These are phyloP conservation scores for Dunckerocampus dactyliophorus DNA, from an alignment of 2,113 vertebrate genomes.

Conservation along the genomic window DNA sequence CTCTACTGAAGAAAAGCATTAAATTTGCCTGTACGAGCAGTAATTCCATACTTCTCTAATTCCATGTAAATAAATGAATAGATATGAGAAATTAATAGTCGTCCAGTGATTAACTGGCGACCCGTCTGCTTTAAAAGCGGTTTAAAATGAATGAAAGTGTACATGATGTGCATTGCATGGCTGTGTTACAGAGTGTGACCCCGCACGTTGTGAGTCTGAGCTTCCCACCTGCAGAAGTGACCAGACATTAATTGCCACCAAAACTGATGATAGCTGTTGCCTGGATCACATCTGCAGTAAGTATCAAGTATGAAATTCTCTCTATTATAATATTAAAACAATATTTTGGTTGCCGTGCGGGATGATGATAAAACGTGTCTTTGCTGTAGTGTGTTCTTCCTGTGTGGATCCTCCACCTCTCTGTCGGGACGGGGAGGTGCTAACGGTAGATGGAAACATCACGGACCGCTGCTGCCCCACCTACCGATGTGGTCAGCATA, in stretches of 20 bases:
- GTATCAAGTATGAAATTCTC: constrained; percentile 7
- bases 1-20: too few species aligned
- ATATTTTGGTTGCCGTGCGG: not conserved
- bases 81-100: too few species aligned
- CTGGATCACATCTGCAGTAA: constrained; percentile 86
- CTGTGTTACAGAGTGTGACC: constrained; percentile 83
- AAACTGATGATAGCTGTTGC: constrained; percentile 84
- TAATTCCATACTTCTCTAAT: too few species aligned
- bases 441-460: constrained; percentile 80
- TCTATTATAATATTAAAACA: not conserved
- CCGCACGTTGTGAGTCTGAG: constrained; percentile 78
- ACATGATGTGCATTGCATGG: not conserved
- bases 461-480: constrained; percentile 87
- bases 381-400: constrained; percentile 76
- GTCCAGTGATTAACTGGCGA: too few species aligned
- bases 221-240: constrained; percentile 81
- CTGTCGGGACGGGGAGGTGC: constrained; percentile 84
- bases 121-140: too few species aligned
- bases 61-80: too few species aligned
- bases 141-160: not conserved
- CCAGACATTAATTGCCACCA: constrained; percentile 80
- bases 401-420: constrained; percentile 76
- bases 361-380: constrained; percentile 6
- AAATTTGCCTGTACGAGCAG: too few species aligned
- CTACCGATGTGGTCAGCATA: constrained; percentile 83